phyloP scores from a whole-genome alignment of 2,113 vertebrate species.

The Synodontis membranacea region DNA sequence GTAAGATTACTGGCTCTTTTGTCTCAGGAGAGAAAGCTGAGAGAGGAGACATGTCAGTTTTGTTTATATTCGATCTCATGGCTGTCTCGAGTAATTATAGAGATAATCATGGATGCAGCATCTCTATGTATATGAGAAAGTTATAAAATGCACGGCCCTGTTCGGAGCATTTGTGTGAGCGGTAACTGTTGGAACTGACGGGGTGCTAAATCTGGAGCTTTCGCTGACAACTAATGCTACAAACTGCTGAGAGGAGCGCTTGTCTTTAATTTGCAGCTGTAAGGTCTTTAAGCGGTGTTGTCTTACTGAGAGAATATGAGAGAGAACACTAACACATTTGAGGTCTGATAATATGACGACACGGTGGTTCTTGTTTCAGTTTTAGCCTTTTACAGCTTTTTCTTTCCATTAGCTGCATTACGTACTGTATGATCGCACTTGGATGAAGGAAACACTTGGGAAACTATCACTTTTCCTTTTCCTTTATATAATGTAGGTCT shows the following conservation, averaged over 20 bases:
- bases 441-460: background rate
- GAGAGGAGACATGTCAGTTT: background rate
- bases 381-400: conserved; percentile 6
- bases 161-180: background rate
- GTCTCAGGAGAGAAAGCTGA: background rate
- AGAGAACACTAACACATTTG: background rate
- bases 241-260: conserved; percentile 13
- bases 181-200: conserved; percentile 12
- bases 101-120: background rate
- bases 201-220: conserved; percentile 14
- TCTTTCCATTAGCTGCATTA: background rate
- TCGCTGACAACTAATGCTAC: conserved; percentile 9
- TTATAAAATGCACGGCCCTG: background rate
- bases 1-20: background rate
- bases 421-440: background rate
- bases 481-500: background rate
- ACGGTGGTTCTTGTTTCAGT: background rate
- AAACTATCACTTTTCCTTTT: background rate
- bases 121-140: background rate
- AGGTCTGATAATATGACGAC: background rate
- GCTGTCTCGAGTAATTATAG: background rate
- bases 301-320: background rate
- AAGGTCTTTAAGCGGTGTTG: conserved; percentile 13
- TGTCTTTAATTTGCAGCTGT: conserved; percentile 26
- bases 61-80: background rate